These are phyloP conservation scores for Ischnus inquisitorius DNA, from an alignment of 2,888 invertebrate species.

Conservation along the genomic window DNA sequence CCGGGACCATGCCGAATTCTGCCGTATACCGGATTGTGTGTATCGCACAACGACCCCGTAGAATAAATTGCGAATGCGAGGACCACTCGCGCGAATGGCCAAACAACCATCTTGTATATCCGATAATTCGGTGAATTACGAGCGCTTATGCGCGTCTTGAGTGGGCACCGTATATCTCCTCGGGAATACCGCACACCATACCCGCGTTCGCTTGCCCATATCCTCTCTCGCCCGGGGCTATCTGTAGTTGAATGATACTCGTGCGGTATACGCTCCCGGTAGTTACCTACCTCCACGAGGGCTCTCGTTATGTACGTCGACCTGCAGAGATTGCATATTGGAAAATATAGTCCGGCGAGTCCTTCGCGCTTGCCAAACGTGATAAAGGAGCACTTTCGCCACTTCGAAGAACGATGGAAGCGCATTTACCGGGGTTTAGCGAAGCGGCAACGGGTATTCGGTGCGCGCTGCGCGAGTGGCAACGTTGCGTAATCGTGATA, in stretches of 20 bases:
- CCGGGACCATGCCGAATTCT: neutral
- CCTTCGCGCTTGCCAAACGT: conserved; percentile 73
- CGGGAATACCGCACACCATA: conserved; percentile 1
- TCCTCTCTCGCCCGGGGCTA: neutral
- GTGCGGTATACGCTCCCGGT: neutral
- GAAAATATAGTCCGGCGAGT: conserved; percentile 72
- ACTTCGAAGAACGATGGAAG: conserved; percentile 10
- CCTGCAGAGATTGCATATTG: conserved; percentile 75
- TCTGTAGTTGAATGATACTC: conserved; percentile 3
- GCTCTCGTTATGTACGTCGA: conserved; percentile 3
- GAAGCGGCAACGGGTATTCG: neutral
- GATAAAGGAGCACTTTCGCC: conserved; percentile 70
- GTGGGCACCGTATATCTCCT: conserved; percentile 76
- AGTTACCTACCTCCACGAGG: neutral
- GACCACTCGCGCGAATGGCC: conserved; percentile 64
- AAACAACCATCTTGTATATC: conserved; percentile 61
- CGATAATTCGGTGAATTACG: conserved; percentile 79
- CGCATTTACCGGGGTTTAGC: neutral
- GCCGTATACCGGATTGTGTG: neutral
- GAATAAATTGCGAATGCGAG: conserved; percentile 31
- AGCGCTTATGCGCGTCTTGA: conserved; percentile 77
- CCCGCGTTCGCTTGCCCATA: conserved; percentile 70
- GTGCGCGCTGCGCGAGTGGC: neutral
- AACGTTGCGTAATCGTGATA: conserved; percentile 35
- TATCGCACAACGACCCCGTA: neutral